Base-by-base conservation (phyloP, 2,888 invertebrate species). In the Leptothorax acervorum region DNA sequence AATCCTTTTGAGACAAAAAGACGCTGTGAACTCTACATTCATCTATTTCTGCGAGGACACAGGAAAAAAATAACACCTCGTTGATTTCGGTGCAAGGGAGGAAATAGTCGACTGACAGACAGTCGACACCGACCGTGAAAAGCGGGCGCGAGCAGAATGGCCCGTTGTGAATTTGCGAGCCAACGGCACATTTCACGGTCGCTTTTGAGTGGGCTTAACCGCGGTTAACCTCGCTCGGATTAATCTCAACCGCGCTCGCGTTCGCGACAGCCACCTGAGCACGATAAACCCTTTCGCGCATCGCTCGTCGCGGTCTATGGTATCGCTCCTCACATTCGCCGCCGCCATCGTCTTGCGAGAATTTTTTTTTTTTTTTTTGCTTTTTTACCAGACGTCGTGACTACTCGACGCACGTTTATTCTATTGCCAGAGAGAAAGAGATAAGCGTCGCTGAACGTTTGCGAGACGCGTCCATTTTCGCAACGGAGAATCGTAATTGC, bases 231-330 rank as follows among this genome's bases (percentile, higher is more conserved):
- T 89, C 91, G 91, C 92, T 91, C 88, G 92, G 91, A 93, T 94
- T 93, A 92, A 93, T 93, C 92, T 90, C 83, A 93, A 92, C 90
- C 90, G 79, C 66, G 28, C 45, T 66, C 55, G 81, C 86, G 83
- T 86, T 89, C 79, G 88, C 86, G 89, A 88, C 87, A 85, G 84
- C 86, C 89, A 86, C 78, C 88, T 84, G 83, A 87, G 87, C 87
- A 88, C 87, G 89, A 90, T 86, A 86, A 73, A 92, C 85, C 88
- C 88, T 88, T 85, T 88, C 83, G 88, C 84, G 90, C 91, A 84
- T 88, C 88, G 90, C 82, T 88, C 86, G 73, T 82, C 86, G 51
- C 78, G 66, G 82, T 88, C 87, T 87, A 85, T 88, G 79, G 83
- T 75, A 76, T 65, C 35, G 39, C 84, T 35, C 66, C 48, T 66